Percentiles rank a stretch among this genome's conserved stretches.
These are phyloP conservation scores for Triops cancriformis DNA, from an alignment of 1,140 invertebrate genomes.

Conservation along the genomic window DNA sequence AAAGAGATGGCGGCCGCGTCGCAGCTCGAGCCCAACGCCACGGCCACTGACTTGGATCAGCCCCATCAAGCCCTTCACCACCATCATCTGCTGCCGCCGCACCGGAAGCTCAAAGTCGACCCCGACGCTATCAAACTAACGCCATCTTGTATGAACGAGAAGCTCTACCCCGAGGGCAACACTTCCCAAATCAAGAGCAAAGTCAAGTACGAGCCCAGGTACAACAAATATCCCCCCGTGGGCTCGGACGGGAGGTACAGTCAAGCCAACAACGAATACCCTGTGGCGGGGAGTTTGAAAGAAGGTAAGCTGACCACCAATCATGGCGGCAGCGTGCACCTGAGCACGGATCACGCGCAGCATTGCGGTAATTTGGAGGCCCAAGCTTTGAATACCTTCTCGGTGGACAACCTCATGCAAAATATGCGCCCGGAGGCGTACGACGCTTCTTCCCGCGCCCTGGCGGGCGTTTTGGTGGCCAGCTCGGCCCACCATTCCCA, in stretches of 20 bases:
- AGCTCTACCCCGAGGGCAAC: conserved; percentile 37
- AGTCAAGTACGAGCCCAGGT: background rate
- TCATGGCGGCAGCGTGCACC: conserved; percentile 21
- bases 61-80: conserved; percentile 30
- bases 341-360: conserved; percentile 26
- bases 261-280: background rate
- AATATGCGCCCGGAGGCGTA: conserved; percentile 24
- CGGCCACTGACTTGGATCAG: background rate
- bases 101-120: conserved; percentile 26
- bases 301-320: conserved; percentile 15
- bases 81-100: conserved; percentile 15
- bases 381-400: conserved; percentile 31
- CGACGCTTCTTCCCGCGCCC: background rate
- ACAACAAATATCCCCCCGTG: background rate
- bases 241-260: background rate
- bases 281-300: background rate
- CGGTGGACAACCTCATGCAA: conserved; percentile 33
- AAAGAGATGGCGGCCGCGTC: background rate
- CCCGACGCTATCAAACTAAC: conserved; percentile 14
- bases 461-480: background rate
- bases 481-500: background rate
- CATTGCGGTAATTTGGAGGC: conserved; percentile 29
- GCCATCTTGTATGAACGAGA: conserved; percentile 31
- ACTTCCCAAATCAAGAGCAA: background rate
- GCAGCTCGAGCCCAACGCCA: conserved; percentile 18